Evolutionary conservation across 2,113 vertebrate genomes (phyloP), one percentile per base, ranked within the genome.

Genomic region (Felis chaus): DNA sequence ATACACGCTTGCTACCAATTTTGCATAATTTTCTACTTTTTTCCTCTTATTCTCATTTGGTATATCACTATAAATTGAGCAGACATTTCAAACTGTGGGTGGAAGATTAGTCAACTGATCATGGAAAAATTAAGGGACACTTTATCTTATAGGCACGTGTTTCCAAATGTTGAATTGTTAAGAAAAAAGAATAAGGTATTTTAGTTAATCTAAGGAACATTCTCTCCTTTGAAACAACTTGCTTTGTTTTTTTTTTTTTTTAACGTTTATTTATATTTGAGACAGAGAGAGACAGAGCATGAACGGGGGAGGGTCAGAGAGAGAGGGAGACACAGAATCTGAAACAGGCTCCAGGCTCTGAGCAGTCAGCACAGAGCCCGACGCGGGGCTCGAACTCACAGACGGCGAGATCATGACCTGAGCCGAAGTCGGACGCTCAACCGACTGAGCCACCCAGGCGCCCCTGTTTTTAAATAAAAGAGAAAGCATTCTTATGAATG

Each of bases 21-120:
- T 94, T 96, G 41, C 73, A 53, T 5, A 21, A 0, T 19, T 45
- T 89, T 10, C 1, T 15, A 19, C 69, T 97, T 61, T 91, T 95
- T 96, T 96, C 89, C 12, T 76, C 69, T 91, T 94, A 55, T 97
- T 97, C 45, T 96, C 45, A 65, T 97, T 97, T 98, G 89, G 33
- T 25, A 73, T 89, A 93, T 96, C 69, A 57, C 33, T 98, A 78
- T 90, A 98, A 96, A 97, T 81, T 97, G 63, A 97, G 25, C 18
- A 92, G 57, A 88, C 65, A 29, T 71, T 97, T 97, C 61, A 95
- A 93, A 98, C 97, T 95, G 36, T 68, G 23, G n/a, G 4, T 68
- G 18, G 16, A 45, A 78, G 78, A 98, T 94, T 55, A 97, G 95
- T 91, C 87, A 11, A 19, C 2, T 57, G 50, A 36, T 63, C 50